Conservation (phyloP, 2,113 vertebrate species). For the Ceuthmochares aereus region DNA sequence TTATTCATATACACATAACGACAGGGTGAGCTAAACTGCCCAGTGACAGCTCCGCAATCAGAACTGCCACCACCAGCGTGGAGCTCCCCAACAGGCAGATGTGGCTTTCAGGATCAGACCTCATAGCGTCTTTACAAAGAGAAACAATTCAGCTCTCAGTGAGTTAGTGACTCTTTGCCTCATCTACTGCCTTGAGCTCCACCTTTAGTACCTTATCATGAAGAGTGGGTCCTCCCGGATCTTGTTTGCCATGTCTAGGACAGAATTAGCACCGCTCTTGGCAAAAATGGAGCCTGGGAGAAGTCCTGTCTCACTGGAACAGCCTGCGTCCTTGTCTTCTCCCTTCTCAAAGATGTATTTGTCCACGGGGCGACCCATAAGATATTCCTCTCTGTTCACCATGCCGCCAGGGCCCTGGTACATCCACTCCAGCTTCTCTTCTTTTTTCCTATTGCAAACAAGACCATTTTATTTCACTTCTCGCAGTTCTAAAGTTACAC, state of each 20-base stretch:
- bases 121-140: too few species aligned
- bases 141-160: fast-evolving
- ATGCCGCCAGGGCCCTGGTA: slow-evolving; percentile 93
- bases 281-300: slow-evolving; percentile 94
- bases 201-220: slow-evolving; percentile 84
- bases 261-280: slow-evolving; percentile 79
- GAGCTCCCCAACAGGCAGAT: background rate
- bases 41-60: background rate
- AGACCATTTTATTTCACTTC: background rate
- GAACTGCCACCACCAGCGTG: background rate
- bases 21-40: background rate
- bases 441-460: slow-evolving; percentile 82
- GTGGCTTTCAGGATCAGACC: background rate
- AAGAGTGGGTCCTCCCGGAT: slow-evolving; percentile 97
- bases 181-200: background rate
- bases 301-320: slow-evolving; percentile 88
- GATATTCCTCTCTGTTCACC: slow-evolving; percentile 94
- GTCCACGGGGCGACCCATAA: slow-evolving; percentile 93
- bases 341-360: slow-evolving; percentile 90
- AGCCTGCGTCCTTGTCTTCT: slow-evolving; percentile 86
- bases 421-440: slow-evolving; percentile 99
- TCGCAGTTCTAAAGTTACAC: fast-evolving
- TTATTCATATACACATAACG: fast-evolving
- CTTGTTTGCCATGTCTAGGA: slow-evolving; percentile 92
- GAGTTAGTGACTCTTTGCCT: background rate